A percentile compares a stretch with the other conserved stretches of the same genome.
Conservation (phyloP, 2,797 vertebrate species). For the Hippopotamyrus pictus region DNA sequence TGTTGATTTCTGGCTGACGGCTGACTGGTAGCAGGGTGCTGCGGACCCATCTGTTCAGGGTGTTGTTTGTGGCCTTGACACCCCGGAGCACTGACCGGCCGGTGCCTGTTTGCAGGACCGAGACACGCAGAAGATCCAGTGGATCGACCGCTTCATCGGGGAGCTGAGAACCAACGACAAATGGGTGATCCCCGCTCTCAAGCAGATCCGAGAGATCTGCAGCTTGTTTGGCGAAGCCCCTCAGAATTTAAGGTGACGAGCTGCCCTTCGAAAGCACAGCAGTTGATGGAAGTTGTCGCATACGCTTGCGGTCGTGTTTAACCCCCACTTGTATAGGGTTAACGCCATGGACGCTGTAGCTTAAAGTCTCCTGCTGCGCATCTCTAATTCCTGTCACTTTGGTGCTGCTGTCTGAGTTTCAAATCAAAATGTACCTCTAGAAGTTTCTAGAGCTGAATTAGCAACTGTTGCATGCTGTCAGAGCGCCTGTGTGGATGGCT, state of each 20-base stretch:
- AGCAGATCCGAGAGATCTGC: conserved; percentile 99
- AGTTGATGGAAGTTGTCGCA: background rate
- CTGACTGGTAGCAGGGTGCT: background rate
- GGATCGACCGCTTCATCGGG: conserved; percentile 99
- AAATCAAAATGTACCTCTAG: background rate
- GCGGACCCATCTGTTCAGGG: background rate
- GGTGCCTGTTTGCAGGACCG: conserved; percentile 71
- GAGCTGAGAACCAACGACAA: conserved; percentile 98
- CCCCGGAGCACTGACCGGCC: background rate
- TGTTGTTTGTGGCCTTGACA: background rate
- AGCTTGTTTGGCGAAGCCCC: conserved; percentile 99
- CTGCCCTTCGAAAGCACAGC: background rate
- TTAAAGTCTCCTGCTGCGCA: background rate
- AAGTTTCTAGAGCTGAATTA: background rate
- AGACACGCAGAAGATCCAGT: conserved; percentile 98
- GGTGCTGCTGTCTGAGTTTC: background rate
- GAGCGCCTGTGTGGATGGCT: background rate
- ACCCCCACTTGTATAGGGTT: background rate
- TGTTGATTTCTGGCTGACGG: background rate
- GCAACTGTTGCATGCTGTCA: background rate
- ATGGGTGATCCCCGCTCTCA: conserved; percentile 98
- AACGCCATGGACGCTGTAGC: background rate
- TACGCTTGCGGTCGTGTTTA: background rate
- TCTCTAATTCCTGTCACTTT: background rate
- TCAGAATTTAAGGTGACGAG: conserved; percentile 88